Evolutionary conservation across 53 echinoderm and acorn worm species (phyloP).

Genomic region (Stichopus horrens): DNA sequence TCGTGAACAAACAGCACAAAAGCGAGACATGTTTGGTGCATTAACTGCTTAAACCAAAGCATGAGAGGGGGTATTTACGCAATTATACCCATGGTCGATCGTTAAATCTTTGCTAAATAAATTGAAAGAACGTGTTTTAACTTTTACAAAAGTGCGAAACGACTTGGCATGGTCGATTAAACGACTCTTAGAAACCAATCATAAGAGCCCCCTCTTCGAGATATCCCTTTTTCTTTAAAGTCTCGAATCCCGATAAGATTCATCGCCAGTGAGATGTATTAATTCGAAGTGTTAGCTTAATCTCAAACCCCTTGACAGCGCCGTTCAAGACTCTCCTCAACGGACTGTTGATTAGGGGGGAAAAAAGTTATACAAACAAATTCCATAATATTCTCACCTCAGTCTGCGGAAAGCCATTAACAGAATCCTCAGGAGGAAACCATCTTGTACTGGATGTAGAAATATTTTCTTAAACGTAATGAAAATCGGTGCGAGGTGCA

Average conservation of each 20-base stretch:
- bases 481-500: neutral
- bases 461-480: constrained; percentile 15
- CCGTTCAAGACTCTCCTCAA: constrained; percentile 36
- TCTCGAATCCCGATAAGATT: neutral
- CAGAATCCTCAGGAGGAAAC: constrained; percentile 26
- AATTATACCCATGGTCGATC: constrained; percentile 16
- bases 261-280: neutral
- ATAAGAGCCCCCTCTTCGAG: neutral
- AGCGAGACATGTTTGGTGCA: neutral
- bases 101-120: neutral
- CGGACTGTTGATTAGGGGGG: constrained; percentile 10
- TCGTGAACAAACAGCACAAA: too few relatives aligned
- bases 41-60: constrained; percentile 16
- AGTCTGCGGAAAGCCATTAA: constrained; percentile 33
- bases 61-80: constrained; percentile 30
- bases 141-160: neutral
- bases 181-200: constrained; percentile 2
- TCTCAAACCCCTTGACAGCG: constrained; percentile 28
- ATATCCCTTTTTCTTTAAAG: neutral
- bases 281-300: constrained; percentile 14
- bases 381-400: constrained; percentile 34
- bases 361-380: constrained; percentile 37
- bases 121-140: constrained; percentile 37
- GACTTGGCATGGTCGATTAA: neutral
- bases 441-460: constrained; percentile 33